Base-by-base conservation (phyloP, 2,888 invertebrate species). In the Plagodis dolabraria region DNA sequence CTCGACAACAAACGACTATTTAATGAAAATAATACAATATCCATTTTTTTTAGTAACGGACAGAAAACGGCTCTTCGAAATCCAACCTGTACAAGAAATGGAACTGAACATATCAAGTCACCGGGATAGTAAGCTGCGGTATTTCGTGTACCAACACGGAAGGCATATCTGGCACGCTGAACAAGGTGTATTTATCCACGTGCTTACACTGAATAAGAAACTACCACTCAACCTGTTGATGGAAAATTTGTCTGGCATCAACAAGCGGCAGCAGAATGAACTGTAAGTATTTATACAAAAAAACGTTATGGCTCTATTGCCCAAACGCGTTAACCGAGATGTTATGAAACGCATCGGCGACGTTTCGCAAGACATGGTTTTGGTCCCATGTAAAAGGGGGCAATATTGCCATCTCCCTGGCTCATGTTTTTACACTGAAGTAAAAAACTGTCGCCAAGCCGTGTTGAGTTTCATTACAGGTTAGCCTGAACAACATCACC, bases 131-230 rank as follows among this genome's bases (percentile, higher is more conserved):
- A 83, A 75, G 65, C 75, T 94, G 40, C 90, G 93, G 46, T 94
- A 89, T 76, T 94, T 94, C 75, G 80, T 85, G 64, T 93, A 93
- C 80, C 93, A 94, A 74, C 92, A 94, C 69, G 93, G 91, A 53
- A 91, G 94, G 60, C 94, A 93, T 74, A 88, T 94, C 65, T 94
- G 94, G 94, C 79, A 92, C 8, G 82, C 88, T 44, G 89, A 93
- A 65, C 88, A 87, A 58, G 88, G 88, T 38, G 70, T 78, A 47
- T 94, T 93, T 79, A 83, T 90, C 35, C 92, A 92, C 71, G 89
- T 93, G 45, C 82, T 88, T 65, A 80, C 87, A 22, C 85, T 93
- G 33, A 93, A 93, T 71, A 92, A 93, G 68, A 92, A 88, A 67
- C 74, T 92, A 33, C 90, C 93, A 11, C 85, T 94, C 46, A 86